A percentile compares a stretch with the other conserved stretches of the same genome.
phyloP scores from a whole-genome alignment of 1,140 invertebrate genomes.

The Pygmarrhopalites habei region DNA sequence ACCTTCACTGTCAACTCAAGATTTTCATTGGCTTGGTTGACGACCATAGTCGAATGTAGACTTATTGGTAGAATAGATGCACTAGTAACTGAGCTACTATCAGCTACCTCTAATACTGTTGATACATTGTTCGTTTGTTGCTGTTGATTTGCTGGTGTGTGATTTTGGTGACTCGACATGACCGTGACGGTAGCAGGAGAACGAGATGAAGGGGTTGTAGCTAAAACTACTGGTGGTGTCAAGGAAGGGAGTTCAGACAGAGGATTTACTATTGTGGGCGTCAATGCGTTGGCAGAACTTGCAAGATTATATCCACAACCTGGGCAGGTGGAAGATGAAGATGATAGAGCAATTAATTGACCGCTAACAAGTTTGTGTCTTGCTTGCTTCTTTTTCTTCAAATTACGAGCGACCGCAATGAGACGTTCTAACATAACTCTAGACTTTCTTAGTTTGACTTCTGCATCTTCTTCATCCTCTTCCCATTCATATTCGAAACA shows the following conservation, averaged over 20 bases:
- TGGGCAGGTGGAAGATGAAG: constrained; percentile 4
- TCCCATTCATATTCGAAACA: constrained; percentile 77
- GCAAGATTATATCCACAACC: background rate
- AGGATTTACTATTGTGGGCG: no score
- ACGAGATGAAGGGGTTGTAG: background rate
- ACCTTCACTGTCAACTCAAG: background rate
- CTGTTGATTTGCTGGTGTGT: background rate
- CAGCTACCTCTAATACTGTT: background rate
- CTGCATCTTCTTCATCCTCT: constrained; percentile 9
- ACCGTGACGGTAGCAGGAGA: background rate
- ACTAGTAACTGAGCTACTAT: background rate
- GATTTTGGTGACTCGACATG: background rate
- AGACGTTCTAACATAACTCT: constrained; percentile 22
- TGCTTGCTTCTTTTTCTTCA: constrained; percentile 27
- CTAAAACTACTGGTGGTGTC: background rate
- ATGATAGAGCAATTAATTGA: background rate
- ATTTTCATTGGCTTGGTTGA: no score
- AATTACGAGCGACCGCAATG: constrained; percentile 6
- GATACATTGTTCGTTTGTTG: background rate
- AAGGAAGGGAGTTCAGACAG: no score
- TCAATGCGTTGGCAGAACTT: no score
- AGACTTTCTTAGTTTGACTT: background rate
- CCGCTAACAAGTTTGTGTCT: constrained; percentile 8
- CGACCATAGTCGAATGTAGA: no score
- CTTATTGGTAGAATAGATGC: background rate